Conservation (phyloP, 2,888 invertebrate genomes). For the Lissocephala sabroskyi region DNA sequence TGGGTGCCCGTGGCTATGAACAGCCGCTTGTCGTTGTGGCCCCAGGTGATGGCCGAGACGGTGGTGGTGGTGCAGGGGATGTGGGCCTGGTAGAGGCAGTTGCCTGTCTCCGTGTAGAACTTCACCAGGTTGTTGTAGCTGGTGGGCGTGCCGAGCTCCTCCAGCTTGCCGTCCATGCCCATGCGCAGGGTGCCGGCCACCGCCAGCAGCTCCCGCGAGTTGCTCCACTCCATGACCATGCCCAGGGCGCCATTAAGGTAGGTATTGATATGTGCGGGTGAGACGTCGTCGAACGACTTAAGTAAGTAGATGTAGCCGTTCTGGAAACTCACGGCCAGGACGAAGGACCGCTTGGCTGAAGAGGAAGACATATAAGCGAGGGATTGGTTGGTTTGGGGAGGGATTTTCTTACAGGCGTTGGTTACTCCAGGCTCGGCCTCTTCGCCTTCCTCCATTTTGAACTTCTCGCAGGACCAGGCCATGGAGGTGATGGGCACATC, state of each 20-base stretch:
- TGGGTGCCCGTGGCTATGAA: slow-evolving; percentile 94
- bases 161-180: slow-evolving; percentile 50
- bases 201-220: slow-evolving; percentile 91
- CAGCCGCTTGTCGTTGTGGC: slow-evolving; percentile 95
- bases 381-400: slow-evolving; percentile 75
- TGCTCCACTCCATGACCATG: slow-evolving; percentile 96
- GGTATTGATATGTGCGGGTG: slow-evolving; percentile 89
- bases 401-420: slow-evolving; percentile 71
- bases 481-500: slow-evolving; percentile 91
- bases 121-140: slow-evolving; percentile 86
- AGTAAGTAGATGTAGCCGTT: slow-evolving; percentile 93
- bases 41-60: slow-evolving; percentile 97
- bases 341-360: slow-evolving; percentile 79
- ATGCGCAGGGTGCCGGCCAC: slow-evolving; percentile 84
- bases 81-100: slow-evolving; percentile 84
- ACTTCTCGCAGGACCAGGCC: slow-evolving; percentile 98
- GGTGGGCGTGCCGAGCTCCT: slow-evolving; percentile 73
- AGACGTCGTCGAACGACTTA: slow-evolving; percentile 93
- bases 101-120: slow-evolving; percentile 91
- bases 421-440: slow-evolving; percentile 78
- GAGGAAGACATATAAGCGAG: slow-evolving; percentile 74
- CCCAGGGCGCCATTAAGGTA: slow-evolving; percentile 81
- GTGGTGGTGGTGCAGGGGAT: slow-evolving; percentile 84
- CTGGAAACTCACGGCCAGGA: slow-evolving; percentile 89
- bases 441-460: slow-evolving; percentile 96